Base-by-base conservation (phyloP, 2,888 invertebrate species). In the Cheilosia vulpina region DNA sequence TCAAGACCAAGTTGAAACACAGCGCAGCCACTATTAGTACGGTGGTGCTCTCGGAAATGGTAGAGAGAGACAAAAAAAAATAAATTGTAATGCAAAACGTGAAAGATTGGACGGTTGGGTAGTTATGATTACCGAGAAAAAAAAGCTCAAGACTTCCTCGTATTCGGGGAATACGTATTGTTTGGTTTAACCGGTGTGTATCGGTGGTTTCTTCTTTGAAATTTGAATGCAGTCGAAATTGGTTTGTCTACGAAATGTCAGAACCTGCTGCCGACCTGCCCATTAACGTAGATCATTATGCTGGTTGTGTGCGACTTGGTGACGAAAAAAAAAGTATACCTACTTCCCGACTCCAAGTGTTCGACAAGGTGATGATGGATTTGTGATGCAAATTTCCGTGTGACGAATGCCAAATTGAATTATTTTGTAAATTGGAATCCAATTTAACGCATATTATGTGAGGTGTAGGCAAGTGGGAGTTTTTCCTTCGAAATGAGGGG, bases 1-100 rank as follows among this genome's bases (percentile, higher is more conserved):
- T 81, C 85, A 81, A 80, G 76, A 85, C 85, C 83, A 78, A 78
- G 73, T 65, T 71, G 60, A 76, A 71, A 72, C 60, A 27, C 38
- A 53, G 17, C 50, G 60, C 52, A 62, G 55, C 45, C 43, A 66
- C 63, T 60, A 38, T 71, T 41, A 31, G 17, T 52, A n/a, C 24
- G 24, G 63, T 60, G 55, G 66, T 21, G 31, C 77, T 83, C 77
- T 75, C 58, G 69, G 63, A 68, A 53, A 69, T 76, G 75, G 34
- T 63, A 81, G 75, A 47, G 38, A 60, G 65, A 41, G 47, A 50
- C 19, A 47, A 27, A 65, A 63, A 65, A 38, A 71, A 38, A 65
- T 4, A 72, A 85, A 81, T 85, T 85, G 52, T 72, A 72, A 85
- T 85, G 81, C 85, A 85, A 55, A 66, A 55, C 85, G 77, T 72